Conservation (phyloP, 92 coral and sea anemone species). For the Actinostola sp. region DNA sequence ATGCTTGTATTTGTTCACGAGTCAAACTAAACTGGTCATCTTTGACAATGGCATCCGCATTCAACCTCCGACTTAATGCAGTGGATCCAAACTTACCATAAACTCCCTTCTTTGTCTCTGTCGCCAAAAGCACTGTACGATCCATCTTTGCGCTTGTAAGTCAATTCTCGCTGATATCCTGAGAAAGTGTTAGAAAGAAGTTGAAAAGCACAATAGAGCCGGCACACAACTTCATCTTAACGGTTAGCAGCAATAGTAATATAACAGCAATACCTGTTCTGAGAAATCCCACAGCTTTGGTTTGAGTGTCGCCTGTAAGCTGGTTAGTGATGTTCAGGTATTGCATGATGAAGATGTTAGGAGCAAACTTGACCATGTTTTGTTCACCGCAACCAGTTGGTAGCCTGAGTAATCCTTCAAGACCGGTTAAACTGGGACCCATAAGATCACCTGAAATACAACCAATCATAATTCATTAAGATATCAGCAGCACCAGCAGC, state of each 20-base stretch:
- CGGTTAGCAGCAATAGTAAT: no score
- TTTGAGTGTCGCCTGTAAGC: constrained; percentile 41
- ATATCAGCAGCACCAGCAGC: no score
- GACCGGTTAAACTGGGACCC: constrained; percentile 86
- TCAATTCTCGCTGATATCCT: constrained; percentile 95
- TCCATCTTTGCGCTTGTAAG: constrained; percentile 86
- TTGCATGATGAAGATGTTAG: constrained; percentile 91
- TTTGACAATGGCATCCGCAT: background rate
- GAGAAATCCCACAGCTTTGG: constrained; percentile 73
- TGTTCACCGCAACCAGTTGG: constrained; percentile 98
- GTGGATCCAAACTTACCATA: constrained; percentile 77
- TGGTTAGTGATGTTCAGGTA: constrained; percentile 77
- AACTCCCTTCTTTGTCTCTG: constrained; percentile 78
- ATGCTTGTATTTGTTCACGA: no score
- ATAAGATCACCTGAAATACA: constrained; percentile 76
- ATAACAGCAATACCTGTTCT: constrained; percentile 56
- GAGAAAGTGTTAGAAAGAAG: no score
- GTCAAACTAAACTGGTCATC: no score
- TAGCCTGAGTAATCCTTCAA: constrained; percentile 73
- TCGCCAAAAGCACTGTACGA: constrained; percentile 97
- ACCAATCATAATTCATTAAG: background rate
- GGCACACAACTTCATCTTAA: no score
- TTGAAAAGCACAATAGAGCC: no score
- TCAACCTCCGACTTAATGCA: background rate
- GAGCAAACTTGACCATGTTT: constrained; percentile 97